Evolutionary conservation across 2,113 vertebrate species (phyloP), one percentile per base, ranked within the genome.

Genomic region (Nothobranchius kuhntae): DNA sequence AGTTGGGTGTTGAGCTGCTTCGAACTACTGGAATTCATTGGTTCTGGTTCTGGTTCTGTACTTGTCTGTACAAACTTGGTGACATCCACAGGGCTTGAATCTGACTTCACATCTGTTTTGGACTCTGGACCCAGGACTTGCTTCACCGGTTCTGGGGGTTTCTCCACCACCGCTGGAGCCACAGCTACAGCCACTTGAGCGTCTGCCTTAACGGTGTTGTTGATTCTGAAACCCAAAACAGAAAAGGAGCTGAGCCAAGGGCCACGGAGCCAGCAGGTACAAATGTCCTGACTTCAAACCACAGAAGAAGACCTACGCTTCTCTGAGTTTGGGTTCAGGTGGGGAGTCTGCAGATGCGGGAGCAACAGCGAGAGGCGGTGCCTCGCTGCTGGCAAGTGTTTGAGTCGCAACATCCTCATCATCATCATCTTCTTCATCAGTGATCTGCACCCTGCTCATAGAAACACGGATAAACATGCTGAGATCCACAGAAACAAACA

Each of bases 361-460:
- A 2, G 81, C 45, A 44, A 13, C 13, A 21, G 8, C 59, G 1
- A 83, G 13, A 14, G 77, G 35, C 13, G 71, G 59, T 35, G 54
- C 26, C 4, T 2, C 36, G 42, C 57, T 1, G 63, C 64, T 63
- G 62, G 58, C 42, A 63, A 80, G 66, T 42, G 75, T 53, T 30
- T 71, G 59, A 62, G 59, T 50, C 3, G 11, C 30, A 53, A 64
- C 13, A 8, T n/a, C 75, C 14, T 87, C 86, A 15, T 87, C 86
- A 21, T 93, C 92, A 52, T 91, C 92, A 38, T 87, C 86, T 15
- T 87, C 86, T n/a, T 93, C 92, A 52, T 91, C 92, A 38, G 13
- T 51, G 48, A 92, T 78, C 61, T 89, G 85, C 59, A 93, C 92
- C 82, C 93, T 94, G 62, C 46, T 71, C 15, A 73, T 40, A 68